phyloP scores from a whole-genome alignment of 2,888 invertebrate species.

The Rhodophaea formosa region DNA sequence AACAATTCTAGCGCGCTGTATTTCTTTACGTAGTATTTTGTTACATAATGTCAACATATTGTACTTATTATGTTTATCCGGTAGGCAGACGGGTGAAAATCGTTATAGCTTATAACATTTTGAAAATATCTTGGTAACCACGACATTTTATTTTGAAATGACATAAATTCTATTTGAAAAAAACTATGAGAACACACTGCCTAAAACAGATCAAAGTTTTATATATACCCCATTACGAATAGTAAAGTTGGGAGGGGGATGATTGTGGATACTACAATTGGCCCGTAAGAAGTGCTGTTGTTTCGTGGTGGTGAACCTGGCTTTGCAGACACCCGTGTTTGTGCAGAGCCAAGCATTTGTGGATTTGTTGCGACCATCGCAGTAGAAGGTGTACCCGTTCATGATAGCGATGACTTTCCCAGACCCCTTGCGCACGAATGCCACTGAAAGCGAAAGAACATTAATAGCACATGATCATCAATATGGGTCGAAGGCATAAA shows the following conservation, averaged over 20 bases:
- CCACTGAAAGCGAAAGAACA: conserved; percentile 28
- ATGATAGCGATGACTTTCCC: conserved; percentile 32
- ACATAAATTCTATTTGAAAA: too few species aligned
- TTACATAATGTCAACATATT: too few species aligned
- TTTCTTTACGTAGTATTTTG: too few species aligned
- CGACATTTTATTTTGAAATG: too few species aligned
- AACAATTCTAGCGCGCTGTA: too few species aligned
- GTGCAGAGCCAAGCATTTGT: conserved; percentile 25
- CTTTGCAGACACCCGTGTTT: conserved; percentile 21
- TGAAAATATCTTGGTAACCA: too few species aligned
- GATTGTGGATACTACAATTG: neutral
- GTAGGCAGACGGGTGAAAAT: too few species aligned
- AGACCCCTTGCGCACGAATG: conserved; percentile 24
- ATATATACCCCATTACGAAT: neutral
- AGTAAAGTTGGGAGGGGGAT: neutral
- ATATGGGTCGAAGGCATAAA: too few species aligned
- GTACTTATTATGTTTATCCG: too few species aligned
- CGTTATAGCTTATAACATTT: too few species aligned
- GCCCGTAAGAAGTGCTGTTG: neutral
- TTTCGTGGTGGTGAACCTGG: conserved; percentile 22
- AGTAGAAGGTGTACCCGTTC: conserved; percentile 27
- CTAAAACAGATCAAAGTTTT: neutral
- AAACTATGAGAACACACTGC: too few species aligned
- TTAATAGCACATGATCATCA: neutral
- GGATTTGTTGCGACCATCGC: conserved; percentile 5